A percentile compares a stretch with the other conserved stretches of the same genome.
phyloP scores from a whole-genome alignment of 2,797 vertebrate genomes.

The Acipenser ruthenus region DNA sequence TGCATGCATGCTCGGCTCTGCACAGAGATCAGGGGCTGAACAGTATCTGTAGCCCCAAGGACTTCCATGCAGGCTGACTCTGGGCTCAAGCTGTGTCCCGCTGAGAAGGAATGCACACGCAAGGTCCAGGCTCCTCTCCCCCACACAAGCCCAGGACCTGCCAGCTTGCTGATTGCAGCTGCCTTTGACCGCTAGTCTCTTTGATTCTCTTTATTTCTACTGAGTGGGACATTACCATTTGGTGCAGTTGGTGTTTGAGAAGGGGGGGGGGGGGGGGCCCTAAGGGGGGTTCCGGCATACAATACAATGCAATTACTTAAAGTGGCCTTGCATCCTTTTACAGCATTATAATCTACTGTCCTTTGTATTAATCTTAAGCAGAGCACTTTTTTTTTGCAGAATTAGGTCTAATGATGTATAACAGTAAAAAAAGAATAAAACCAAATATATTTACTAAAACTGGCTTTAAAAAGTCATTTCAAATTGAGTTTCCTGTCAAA shows the following conservation, averaged over 20 bases:
- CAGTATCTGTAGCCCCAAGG: no score
- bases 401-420: no score
- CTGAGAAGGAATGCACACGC: conserved; percentile 12
- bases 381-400: no score
- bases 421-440: no score
- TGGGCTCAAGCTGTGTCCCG: background rate
- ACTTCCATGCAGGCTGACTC: background rate
- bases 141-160: conserved; percentile 7
- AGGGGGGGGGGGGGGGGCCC: conserved; percentile 28
- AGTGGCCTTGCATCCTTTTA: no score
- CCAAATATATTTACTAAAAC: no score
- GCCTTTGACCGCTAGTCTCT: conserved; percentile 30
- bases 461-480: no score
- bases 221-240: conserved; percentile 59
- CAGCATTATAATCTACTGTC: no score
- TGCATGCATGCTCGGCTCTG: background rate
- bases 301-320: background rate
- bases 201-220: conserved; percentile 34
- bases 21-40: background rate
- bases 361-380: no score
- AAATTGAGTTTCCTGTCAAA: no score
- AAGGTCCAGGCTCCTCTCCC: conserved; percentile 7
- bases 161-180: conserved; percentile 25
- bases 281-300: conserved; percentile 51
- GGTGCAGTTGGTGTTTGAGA: conserved; percentile 48